Evolutionary conservation across 2,888 invertebrate genomes (phyloP).

Genomic region (Alentia gelatinosa): DNA sequence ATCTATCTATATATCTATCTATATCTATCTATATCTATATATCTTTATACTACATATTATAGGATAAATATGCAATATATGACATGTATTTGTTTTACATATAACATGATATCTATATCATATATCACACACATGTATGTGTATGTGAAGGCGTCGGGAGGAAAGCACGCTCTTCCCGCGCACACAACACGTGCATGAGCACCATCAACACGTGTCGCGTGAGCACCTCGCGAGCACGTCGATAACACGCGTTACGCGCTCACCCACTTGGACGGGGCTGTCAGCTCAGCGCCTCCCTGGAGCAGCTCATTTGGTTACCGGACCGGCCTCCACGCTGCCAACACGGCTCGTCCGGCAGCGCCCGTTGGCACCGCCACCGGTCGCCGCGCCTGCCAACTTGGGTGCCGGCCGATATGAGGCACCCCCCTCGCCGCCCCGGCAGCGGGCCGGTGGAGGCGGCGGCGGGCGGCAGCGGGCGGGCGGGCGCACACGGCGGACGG

Average conservation of each 20-base stretch:
- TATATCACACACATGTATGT: too few species aligned
- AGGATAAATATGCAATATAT: too few species aligned
- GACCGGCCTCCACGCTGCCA: background rate
- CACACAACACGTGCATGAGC: background rate
- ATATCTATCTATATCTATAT: too few species aligned
- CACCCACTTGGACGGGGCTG: background rate
- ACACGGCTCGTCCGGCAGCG: background rate
- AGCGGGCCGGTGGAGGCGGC: background rate
- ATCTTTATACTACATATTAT: background rate
- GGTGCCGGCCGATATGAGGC: background rate
- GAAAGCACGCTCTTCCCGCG: too few species aligned
- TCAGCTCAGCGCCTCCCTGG: background rate
- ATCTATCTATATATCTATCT: too few species aligned
- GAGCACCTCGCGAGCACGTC: background rate
- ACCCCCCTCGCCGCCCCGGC: background rate
- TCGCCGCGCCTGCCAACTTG: background rate
- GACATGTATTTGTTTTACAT: too few species aligned
- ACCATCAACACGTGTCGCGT: background rate
- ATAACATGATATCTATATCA: too few species aligned
- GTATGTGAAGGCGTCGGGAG: background rate
- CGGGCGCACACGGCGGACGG: background rate
- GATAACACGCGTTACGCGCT: too few species aligned
- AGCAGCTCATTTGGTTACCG: background rate
- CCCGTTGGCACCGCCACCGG: background rate
- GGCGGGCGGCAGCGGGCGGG: background rate